Evolutionary conservation across 2,888 invertebrate species (phyloP).

Genomic region (Sericinus montela): DNA sequence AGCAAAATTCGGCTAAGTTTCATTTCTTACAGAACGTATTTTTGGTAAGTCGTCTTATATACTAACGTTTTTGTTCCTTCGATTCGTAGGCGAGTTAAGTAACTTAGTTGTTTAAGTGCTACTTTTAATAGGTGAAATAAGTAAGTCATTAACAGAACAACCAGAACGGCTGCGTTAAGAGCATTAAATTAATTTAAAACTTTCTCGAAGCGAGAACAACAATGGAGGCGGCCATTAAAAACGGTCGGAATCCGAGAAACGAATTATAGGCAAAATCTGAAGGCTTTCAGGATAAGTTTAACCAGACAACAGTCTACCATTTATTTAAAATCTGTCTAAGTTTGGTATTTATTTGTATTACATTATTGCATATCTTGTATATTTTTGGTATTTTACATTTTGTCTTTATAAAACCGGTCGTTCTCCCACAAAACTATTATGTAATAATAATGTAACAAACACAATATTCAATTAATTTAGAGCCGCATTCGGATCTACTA

Average conservation of each 20-base stretch:
- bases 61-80: too few species aligned
- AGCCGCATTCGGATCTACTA: too few species aligned
- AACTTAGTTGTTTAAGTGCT: constrained; percentile 28
- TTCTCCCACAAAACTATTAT: too few species aligned
- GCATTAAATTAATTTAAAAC: constrained; percentile 63
- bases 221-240: constrained; percentile 42
- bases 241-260: constrained; percentile 33
- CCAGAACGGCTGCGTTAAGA: constrained; percentile 41
- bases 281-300: constrained; percentile 25
- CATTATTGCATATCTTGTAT: too few species aligned
- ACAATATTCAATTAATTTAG: too few species aligned
- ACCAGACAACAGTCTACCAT: not conserved
- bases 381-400: too few species aligned
- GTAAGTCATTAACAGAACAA: constrained; percentile 48
- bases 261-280: constrained; percentile 38
- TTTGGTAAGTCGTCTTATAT: not conserved
- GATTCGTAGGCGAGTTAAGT: not conserved
- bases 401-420: too few species aligned
- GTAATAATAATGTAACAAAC: too few species aligned
- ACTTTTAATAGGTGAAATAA: constrained; percentile 45
- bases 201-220: constrained; percentile 45
- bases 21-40: too few species aligned
- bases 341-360: too few species aligned
- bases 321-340: too few species aligned
- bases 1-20: not conserved